Evolutionary conservation across 2,888 invertebrate genomes (phyloP), one percentile per base, ranked within the genome.

Genomic region (Morpho deidamia): DNA sequence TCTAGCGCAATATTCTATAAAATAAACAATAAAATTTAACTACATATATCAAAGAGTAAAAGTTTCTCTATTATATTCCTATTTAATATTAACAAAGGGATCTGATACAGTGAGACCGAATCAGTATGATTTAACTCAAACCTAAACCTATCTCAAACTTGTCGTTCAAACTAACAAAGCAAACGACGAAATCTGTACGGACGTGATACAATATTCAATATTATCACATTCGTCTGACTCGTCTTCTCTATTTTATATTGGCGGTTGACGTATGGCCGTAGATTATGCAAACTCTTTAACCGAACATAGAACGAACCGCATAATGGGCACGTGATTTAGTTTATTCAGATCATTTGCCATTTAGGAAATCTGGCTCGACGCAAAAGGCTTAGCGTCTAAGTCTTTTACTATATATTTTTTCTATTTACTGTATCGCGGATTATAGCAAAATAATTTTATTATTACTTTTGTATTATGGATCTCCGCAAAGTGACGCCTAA

Each of bases 221-320:
- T 39, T 7, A 39, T 11, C 23, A 11, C 32, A 23, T 46, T 38
- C 38, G 7, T 38, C 23, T 46, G 46, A 46, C 46, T 39, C 11
- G 39, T 32, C n/a, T 14, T n/a, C 14, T 32, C 11, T 23, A 46
- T 46, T 46, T 46, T 32, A 23, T 14, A 35, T 8, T 46, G 46
- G 46, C 38, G 38, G 39, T 39, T 46, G 46, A 46, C 46, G 46
- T 46, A 46, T 39, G 32, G 39, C 38, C 32, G 32, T 39, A 39
- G 46, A 46, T 39, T 46, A 46, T 46, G 39, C 46, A 39, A 14
- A 46, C 38, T 39, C 39, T 46, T 45, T 45, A 32, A 46, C 11
- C 23, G 32, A 46, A 23, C 46, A 9, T 38, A 38, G 46, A 46
- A 32, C n/a, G 38, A 11, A 11, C 38, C 46, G 23, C 11, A 46